phyloP scores from a whole-genome alignment of 2,888 invertebrate genomes.

The Melinopterus prodromus region DNA sequence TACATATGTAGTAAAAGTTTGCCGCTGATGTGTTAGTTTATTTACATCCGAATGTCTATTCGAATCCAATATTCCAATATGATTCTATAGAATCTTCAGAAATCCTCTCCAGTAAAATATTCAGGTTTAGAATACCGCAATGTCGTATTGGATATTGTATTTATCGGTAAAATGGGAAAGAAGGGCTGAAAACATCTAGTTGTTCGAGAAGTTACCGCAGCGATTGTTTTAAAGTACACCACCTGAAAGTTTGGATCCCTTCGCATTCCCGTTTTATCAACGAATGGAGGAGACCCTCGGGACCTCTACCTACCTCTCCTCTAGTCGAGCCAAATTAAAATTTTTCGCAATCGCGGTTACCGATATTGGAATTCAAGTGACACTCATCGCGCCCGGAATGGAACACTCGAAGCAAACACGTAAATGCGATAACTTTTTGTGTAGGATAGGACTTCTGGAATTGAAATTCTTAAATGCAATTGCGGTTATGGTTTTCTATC shows the following conservation, averaged over 20 bases:
- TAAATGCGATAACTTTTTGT: neutral
- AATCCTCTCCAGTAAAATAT: neutral
- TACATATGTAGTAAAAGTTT: too few relatives aligned
- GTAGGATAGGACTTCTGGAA: neutral
- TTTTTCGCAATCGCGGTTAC: neutral
- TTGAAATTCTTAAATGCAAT: neutral
- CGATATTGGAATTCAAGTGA: slow-evolving; percentile 4
- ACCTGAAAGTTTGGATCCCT: neutral
- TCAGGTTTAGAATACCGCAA: neutral
- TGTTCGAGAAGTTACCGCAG: slow-evolving; percentile 4
- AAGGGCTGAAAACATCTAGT: neutral
- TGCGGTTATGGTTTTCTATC: neutral
- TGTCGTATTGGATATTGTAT: neutral
- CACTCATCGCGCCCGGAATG: neutral
- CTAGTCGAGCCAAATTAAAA: neutral
- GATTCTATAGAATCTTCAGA: neutral
- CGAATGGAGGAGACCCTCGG: neutral
- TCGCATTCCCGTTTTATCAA: neutral
- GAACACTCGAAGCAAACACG: neutral
- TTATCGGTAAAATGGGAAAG: slow-evolving; percentile 4
- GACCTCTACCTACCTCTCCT: neutral
- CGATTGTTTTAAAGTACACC: slow-evolving; percentile 4
- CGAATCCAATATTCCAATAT: neutral
- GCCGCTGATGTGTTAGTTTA: too few relatives aligned
- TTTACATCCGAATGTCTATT: too few relatives aligned